These are phyloP conservation scores for Abscondita cerata DNA, from an alignment of 2,888 invertebrate genomes.

Conservation along the genomic window DNA sequence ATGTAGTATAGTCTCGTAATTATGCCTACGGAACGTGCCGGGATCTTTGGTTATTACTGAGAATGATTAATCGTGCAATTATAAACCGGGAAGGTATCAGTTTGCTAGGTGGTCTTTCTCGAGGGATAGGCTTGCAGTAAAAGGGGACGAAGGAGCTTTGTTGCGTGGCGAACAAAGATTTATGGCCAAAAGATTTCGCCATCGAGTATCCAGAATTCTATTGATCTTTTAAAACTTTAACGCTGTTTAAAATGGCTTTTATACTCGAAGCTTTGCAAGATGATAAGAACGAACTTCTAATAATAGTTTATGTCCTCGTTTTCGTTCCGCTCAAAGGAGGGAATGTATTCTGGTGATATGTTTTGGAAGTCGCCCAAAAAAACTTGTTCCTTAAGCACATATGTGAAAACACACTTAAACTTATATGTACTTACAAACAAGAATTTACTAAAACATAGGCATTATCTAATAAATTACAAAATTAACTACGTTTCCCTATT, in stretches of 20 bases:
- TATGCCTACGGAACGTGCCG: constrained; percentile 43
- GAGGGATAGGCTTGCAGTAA: constrained; percentile 33
- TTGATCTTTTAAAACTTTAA: constrained; percentile 48
- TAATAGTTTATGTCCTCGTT: constrained; percentile 43
- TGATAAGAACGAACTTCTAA: constrained; percentile 45
- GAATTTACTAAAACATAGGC: constrained; percentile 20
- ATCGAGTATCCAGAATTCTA: constrained; percentile 47
- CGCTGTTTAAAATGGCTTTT: constrained; percentile 49
- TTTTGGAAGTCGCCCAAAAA: constrained; percentile 34
- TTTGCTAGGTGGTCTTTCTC: constrained; percentile 44
- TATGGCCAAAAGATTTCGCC: constrained; percentile 46
- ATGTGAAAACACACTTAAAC: too few relatives aligned
- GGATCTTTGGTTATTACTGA: constrained; percentile 44
- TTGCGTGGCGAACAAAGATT: constrained; percentile 40
- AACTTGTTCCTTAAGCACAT: constrained; percentile 21
- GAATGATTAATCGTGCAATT: constrained; percentile 48
- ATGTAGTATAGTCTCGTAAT: constrained; percentile 44
- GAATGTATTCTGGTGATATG: constrained; percentile 34
- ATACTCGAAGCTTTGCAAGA: constrained; percentile 39
- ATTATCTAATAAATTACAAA: background rate
- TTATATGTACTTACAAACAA: constrained; percentile 21
- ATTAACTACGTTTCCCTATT: constrained; percentile 9
- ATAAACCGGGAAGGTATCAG: constrained; percentile 47
- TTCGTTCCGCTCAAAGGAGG: constrained; percentile 35
- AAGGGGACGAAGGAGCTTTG: constrained; percentile 35